Evolutionary conservation across 2,113 vertebrate species (phyloP).

Genomic region (Shinisaurus crocodilurus): DNA sequence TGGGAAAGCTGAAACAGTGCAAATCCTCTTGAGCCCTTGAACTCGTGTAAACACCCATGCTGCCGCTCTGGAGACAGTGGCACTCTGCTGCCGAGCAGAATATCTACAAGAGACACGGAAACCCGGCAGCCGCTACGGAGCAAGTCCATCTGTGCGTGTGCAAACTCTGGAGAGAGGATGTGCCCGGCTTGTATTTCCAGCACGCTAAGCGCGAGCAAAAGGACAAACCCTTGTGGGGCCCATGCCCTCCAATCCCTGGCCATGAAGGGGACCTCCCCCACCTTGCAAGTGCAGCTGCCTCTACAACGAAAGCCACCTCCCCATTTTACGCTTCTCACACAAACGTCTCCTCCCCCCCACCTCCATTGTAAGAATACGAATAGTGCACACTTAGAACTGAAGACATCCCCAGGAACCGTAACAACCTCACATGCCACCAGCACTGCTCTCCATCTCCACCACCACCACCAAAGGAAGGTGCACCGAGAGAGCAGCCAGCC

Average conservation of each 20-base stretch:
- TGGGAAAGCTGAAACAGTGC: conserved; percentile 1
- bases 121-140: neutral
- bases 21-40: neutral
- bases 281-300: conserved; percentile 23
- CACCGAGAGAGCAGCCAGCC: conserved; percentile 75
- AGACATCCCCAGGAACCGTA: conserved; percentile 53
- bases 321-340: neutral
- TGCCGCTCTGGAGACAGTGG: neutral
- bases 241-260: neutral
- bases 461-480: conserved; percentile 67
- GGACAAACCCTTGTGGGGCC: neutral
- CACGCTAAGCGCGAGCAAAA: neutral
- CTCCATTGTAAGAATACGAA: conserved; percentile 38
- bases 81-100: neutral
- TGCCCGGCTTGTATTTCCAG: conserved; percentile 1
- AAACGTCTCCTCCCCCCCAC: conserved; percentile 10
- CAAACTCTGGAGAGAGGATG: neutral
- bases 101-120: conserved; percentile 11
- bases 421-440: conserved; percentile 67
- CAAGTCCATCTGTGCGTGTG: neutral
- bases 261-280: neutral
- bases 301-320: neutral
- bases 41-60: neutral
- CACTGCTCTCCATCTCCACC: conserved; percentile 49
- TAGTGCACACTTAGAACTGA: conserved; percentile 59